Base-by-base conservation (phyloP, 2,888 invertebrate species). In the Xiphydria camelus region DNA sequence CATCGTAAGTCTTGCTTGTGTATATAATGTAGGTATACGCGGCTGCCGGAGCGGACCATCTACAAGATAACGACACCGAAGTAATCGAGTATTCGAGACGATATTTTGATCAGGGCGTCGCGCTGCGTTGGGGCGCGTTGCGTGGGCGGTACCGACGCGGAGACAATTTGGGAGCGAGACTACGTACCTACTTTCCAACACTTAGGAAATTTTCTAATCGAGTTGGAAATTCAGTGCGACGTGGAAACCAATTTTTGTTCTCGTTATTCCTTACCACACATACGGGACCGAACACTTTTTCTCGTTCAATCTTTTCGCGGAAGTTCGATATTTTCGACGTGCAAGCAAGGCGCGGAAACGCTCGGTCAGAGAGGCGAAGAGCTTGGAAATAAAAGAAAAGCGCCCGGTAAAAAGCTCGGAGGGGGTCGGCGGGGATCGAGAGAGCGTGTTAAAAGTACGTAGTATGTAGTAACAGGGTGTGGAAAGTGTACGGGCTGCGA, bases 1-100 rank as follows among this genome's bases (percentile, higher is more conserved):
- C 72, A 71, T 73, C 72, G 65, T 64, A 68, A 71, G 72, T 72
- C 68, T 68, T 66, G 62, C 70, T 67, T 63, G 52, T n/a, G n/a
- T 64, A 59, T 61, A 61, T 60, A 60, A 61, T 64, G 55, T 60
- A 61, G 58, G 57, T 65, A 47, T 49, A 49, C 51, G 57, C 48
- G 48, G 15, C 57, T 53, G 60, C 55, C 53, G 58, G 54, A 61
- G 53, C 51, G 51, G 54, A 55, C 55, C 49, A 54, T 59, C 60
- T 53, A 52, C 53, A 50, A 61, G 64, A 65, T 62, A 59, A 58
- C 49, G 59, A 61, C 61, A 59, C 55, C 57, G 52, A 55, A 59
- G 60, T 63, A 66, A 66, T 67, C 62, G 63, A 62, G 53, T 62
- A 60, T 61, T 60, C 52, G 55, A 54, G 56, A 50, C 49, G 61